Evolutionary conservation across 2,113 vertebrate species (phyloP), one percentile per base, ranked within the genome.

Genomic region (Miniopterus natalensis): DNA sequence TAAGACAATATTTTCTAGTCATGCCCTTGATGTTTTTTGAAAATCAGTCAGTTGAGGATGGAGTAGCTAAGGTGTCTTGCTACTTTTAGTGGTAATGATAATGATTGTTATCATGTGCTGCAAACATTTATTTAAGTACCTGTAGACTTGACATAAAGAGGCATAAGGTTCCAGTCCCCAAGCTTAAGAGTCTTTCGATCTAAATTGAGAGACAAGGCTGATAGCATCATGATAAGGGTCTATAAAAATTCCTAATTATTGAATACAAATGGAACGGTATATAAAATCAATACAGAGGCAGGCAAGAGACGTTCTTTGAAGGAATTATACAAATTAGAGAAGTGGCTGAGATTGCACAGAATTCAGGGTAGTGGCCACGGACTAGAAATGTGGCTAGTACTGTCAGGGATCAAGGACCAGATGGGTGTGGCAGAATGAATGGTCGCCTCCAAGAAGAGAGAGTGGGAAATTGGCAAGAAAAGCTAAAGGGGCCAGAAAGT

Each of bases 1-100:
- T 87, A 88, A 90, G 27, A 59, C 8, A 93, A 36, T 89, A 57
- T 87, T 96, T 91, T 61, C 13, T 77, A 55, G 73, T 11, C 49
- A 80, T 40, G 36, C 17, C 25, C 40, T 83, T 65, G 55, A 17
- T 93, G 51, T 65, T 65, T 25, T 70, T 66, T 92, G 55, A 27
- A 29, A 73, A 31, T 80, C 57, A 65, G 31, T 63, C 63, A 63
- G 0, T 15, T 89, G n/a, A 11, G 25, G 17, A 73, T 84, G 63
- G 21, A 23, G 15, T 75, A 89, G 31, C 51, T 55, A 57, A 83
- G 47, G 14, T 42, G 0, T 77, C 47, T 85, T 91, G 45, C 27
- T 90, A 42, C n/a, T 66, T 66, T 92, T 42, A 66, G 7, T 42
- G 40, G 17, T 57, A 53, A 18, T 71, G 14, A 80, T 65, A 23